These are phyloP conservation scores for Castor canadensis DNA, from an alignment of 2,113 vertebrate species.

Conservation along the genomic window DNA sequence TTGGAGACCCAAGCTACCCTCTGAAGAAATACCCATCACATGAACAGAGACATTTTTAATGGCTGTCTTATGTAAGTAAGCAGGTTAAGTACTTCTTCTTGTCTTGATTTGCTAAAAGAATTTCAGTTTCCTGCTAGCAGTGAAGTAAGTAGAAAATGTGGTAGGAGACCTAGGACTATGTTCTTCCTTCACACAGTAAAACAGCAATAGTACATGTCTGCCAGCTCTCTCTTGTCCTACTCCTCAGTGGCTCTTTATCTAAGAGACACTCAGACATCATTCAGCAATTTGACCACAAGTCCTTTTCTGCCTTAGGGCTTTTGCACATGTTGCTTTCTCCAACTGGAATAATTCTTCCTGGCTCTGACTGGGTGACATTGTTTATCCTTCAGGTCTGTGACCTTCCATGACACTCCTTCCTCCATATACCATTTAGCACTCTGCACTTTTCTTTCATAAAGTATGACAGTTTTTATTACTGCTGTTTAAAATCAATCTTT, in stretches of 20 bases:
- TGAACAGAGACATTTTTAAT: slow-evolving; percentile 68
- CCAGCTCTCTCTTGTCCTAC: background rate
- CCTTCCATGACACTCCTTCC: background rate
- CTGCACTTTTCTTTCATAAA: slow-evolving; percentile 11
- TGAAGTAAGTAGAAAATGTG: background rate
- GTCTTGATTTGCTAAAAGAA: slow-evolving; percentile 18
- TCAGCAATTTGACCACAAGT: background rate
- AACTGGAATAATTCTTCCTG: background rate
- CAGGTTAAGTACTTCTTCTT: slow-evolving; percentile 31
- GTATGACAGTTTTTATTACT: background rate
- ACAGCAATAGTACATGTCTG: background rate
- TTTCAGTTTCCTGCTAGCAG: background rate
- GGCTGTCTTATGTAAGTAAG: slow-evolving; percentile 64
- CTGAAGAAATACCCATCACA: slow-evolving; percentile 52
- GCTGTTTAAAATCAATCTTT: background rate
- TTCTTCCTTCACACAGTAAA: background rate
- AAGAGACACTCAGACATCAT: background rate
- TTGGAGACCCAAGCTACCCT: slow-evolving; percentile 77
- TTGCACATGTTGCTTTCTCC: background rate
- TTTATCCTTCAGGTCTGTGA: background rate
- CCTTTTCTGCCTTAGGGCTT: background rate
- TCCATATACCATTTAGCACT: background rate
- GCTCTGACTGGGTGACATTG: background rate
- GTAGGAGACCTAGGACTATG: background rate
- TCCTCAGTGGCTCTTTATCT: background rate